Evolutionary conservation across 2,888 invertebrate species (phyloP).

Genomic region (Euphydryas editha): DNA sequence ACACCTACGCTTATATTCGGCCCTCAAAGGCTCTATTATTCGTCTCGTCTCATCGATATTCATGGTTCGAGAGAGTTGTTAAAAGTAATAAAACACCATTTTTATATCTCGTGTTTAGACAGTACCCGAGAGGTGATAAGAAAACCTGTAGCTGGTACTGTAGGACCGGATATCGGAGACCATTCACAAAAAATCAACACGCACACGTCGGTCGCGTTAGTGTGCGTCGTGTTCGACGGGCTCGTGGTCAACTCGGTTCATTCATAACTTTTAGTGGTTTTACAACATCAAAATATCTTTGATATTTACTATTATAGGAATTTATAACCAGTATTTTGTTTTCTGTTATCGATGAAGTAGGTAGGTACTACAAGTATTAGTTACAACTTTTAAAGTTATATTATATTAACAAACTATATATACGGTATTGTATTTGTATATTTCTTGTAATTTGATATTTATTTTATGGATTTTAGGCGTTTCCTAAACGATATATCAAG

Average conservation of each 20-base stretch:
- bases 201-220: conserved; percentile 46
- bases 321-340: conserved; percentile 6
- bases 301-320: conserved; percentile 25
- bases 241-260: conserved; percentile 68
- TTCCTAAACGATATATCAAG: neutral
- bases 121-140: conserved; percentile 80
- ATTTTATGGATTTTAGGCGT: neutral
- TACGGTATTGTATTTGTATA: neutral
- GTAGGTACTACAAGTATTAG: conserved; percentile 2
- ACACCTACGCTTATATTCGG: conserved; percentile 74
- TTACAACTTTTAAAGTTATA: neutral
- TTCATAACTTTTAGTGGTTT: conserved; percentile 76
- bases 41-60: conserved; percentile 73
- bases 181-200: conserved; percentile 81
- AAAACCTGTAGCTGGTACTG: conserved; percentile 76
- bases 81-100: conserved; percentile 81
- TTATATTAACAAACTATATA: neutral
- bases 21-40: conserved; percentile 63
- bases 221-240: conserved; percentile 42
- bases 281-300: conserved; percentile 36
- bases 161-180: conserved; percentile 79
- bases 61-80: conserved; percentile 71
- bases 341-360: conserved; percentile 7
- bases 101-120: conserved; percentile 82
- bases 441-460: neutral